Evolutionary conservation across 2,797 vertebrate species (phyloP).

Genomic region (Galago senegalensis): DNA sequence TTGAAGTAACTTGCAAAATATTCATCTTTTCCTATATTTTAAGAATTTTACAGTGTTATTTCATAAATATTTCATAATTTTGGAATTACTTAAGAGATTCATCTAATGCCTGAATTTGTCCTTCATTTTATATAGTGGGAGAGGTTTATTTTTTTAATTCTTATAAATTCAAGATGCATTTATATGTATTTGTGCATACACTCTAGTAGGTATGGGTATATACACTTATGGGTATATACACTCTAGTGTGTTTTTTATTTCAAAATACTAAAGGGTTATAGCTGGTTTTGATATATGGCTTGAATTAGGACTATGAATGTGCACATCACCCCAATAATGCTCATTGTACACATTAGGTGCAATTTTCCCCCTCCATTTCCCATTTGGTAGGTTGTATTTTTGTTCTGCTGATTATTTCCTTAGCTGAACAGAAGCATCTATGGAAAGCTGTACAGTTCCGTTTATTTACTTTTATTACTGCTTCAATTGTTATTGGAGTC

Average conservation of each 20-base stretch:
- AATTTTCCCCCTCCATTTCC: background rate
- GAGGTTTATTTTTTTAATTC: background rate
- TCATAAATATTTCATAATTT: background rate
- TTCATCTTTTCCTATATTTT: background rate
- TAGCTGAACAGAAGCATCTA: background rate
- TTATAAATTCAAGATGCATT: background rate
- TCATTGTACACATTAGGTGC: background rate
- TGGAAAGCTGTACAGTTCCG: background rate
- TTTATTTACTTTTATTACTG: background rate
- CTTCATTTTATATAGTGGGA: too few relatives aligned
- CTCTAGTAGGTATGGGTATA: background rate
- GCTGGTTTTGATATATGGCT: background rate
- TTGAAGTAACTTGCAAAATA: background rate
- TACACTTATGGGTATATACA: background rate
- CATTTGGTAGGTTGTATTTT: background rate
- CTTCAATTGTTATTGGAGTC: background rate
- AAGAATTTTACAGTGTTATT: background rate
- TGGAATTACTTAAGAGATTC: background rate
- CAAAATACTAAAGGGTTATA: background rate
- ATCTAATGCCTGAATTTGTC: background rate
- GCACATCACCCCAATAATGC: too few relatives aligned
- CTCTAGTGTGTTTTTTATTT: background rate
- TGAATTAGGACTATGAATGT: background rate
- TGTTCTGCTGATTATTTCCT: background rate
- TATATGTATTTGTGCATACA: background rate